Evolutionary conservation across 2,888 invertebrate genomes (phyloP), one percentile per base, ranked within the genome.

Genomic region (Chromoteleia sp.): DNA sequence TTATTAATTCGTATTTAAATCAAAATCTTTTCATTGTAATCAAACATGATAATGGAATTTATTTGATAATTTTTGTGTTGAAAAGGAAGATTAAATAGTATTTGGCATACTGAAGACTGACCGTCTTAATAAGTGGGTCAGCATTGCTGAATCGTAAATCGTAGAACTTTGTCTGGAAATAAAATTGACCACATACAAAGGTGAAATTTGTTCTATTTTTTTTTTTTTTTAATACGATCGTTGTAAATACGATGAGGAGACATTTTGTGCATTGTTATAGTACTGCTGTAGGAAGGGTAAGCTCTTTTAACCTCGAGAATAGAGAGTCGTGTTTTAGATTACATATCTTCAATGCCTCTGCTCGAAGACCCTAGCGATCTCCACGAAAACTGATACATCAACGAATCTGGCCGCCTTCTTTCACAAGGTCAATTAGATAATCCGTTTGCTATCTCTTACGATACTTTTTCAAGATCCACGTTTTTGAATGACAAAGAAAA

Each of bases 251-350:
- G 61, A 61, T 45, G 45, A 33, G 45, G 12, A 29, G 43, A 8
- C 50, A 21, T 36, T 36, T 33, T 50, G 36, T 14, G 6, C 39
- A 12, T 14, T 12, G 50, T 39, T 39, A 39, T 39, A 17, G 21
- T 30, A 54, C 14, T 29, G 2, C 19, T n/a, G 14, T 43, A 29
- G 54, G 29, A 67, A 43, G 36, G n/a, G 36, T n/a, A 14, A 29
- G 29, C 41, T n/a, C n/a, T 12, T 50, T 48, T 58, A 14, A 70
- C 48, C 58, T 70, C 48, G 50, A 58, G 56, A 41, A 58, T 59
- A 30, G 58, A 45, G 58, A 52, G 58, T 70, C 45, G 56, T 43
- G 56, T 25, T 39, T 70, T 70, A 70, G 70, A 58, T 70, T 25
- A 36, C 19, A 19, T 45, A 70, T 70, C 58, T 29, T 19, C 12